Conservation (phyloP, 1,140 invertebrate genomes). For the Achatina immaculata region DNA sequence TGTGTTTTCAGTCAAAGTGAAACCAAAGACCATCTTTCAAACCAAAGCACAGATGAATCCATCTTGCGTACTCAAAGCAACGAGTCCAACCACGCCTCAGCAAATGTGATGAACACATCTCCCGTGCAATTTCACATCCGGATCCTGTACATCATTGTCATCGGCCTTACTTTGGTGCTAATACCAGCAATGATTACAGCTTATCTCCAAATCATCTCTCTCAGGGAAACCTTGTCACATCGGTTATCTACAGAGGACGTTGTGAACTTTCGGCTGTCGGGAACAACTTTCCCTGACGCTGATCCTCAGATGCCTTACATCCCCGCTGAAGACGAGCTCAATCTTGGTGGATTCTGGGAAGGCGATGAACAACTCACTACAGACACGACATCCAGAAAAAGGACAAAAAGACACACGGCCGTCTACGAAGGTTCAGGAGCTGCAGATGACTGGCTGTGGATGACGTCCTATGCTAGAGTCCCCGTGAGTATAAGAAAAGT, state of each 20-base stretch:
- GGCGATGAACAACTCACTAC: neutral
- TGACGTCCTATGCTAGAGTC: conserved; percentile 24
- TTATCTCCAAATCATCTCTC: conserved; percentile 7
- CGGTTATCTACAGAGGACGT: neutral
- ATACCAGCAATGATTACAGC: neutral
- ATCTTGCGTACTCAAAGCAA: neutral
- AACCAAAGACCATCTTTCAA: neutral
- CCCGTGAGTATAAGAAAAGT: conserved; percentile 25
- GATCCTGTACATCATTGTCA: neutral
- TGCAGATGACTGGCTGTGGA: conserved; percentile 30
- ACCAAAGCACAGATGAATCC: neutral
- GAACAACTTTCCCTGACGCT: neutral
- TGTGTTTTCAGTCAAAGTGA: neutral
- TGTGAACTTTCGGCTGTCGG: neutral
- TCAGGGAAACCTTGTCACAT: neutral
- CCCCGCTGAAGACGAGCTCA: neutral
- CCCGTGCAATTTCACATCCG: neutral
- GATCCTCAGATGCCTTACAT: conserved; percentile 26
- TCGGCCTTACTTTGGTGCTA: neutral
- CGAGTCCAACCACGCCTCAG: too few relatives aligned
- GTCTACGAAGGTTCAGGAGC: conserved; percentile 14
- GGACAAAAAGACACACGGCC: conserved; percentile 14
- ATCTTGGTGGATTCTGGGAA: conserved; percentile 20
- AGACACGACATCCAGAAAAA: neutral
- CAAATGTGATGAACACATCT: neutral